Evolutionary conservation across 2,113 vertebrate species (phyloP).

Genomic region (Chaetura pelagica): DNA sequence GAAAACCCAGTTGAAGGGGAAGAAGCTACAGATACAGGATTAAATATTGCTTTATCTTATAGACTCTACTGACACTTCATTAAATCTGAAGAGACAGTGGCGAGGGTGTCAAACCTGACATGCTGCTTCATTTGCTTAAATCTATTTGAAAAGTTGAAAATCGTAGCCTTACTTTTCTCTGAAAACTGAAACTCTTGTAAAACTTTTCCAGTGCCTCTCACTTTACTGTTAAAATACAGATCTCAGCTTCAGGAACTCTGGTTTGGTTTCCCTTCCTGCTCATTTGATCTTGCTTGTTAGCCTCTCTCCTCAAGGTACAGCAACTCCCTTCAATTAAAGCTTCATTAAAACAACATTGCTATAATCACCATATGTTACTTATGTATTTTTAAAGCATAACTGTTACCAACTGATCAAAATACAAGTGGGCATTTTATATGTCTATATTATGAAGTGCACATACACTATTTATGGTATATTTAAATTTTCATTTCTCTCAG

Average conservation of each 20-base stretch:
- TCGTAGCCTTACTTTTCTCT: neutral
- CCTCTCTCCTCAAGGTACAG: constrained; percentile 14
- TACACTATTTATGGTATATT: constrained; percentile 17
- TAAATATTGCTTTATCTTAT: constrained; percentile 17
- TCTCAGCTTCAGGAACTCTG: neutral
- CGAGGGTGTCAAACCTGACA: neutral
- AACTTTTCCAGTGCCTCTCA: neutral
- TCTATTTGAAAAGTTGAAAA: neutral
- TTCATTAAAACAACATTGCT: constrained; percentile 30
- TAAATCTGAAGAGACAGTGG: neutral
- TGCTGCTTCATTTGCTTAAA: neutral
- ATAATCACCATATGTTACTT: constrained; percentile 47
- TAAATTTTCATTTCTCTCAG: constrained; percentile 21
- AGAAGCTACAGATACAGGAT: neutral
- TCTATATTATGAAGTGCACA: neutral
- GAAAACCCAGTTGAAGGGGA: neutral
- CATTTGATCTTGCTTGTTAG: constrained; percentile 16
- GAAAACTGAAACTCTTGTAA: constrained; percentile 9
- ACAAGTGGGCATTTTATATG: constrained; percentile 39
- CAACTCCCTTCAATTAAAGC: constrained; percentile 48
- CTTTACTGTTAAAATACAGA: neutral
- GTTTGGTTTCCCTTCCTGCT: neutral
- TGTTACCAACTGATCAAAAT: constrained; percentile 44
- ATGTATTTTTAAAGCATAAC: constrained; percentile 40
- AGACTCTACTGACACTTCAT: neutral